These are phyloP conservation scores for Muschampia plurimacula DNA, from an alignment of 2,888 invertebrate species.

Conservation along the genomic window DNA sequence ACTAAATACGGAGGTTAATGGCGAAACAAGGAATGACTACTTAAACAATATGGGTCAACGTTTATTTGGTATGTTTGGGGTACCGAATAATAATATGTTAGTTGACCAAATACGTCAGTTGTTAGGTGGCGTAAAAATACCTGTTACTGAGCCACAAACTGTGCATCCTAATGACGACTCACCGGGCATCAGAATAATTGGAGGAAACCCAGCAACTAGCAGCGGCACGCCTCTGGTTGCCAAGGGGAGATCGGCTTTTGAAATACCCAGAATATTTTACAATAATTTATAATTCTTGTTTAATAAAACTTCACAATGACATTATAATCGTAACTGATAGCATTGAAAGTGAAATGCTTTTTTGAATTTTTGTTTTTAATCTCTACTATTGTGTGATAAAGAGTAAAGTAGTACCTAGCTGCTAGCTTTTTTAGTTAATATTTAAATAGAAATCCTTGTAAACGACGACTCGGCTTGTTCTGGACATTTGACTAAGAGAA, in stretches of 20 bases:
- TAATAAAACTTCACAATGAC: too few relatives aligned
- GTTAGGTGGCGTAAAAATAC: background rate
- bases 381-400: too few relatives aligned
- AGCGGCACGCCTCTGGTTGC: slow-evolving; percentile 68
- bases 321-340: too few relatives aligned
- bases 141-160: background rate
- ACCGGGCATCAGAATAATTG: slow-evolving; percentile 67
- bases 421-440: too few relatives aligned
- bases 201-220: slow-evolving; percentile 68
- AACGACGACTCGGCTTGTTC: too few relatives aligned
- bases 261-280: background rate
- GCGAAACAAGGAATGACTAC: background rate
- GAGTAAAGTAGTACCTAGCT: too few relatives aligned
- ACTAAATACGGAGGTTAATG: too few relatives aligned
- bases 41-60: background rate
- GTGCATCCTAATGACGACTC: slow-evolving; percentile 9
- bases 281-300: too few relatives aligned
- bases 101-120: slow-evolving; percentile 3
- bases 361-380: too few relatives aligned
- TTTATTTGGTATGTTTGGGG: background rate
- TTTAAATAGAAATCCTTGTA: too few relatives aligned
- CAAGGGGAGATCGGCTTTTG: slow-evolving; percentile 62
- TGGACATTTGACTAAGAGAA: too few relatives aligned
- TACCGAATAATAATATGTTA: slow-evolving; percentile 1
- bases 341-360: too few relatives aligned